Conservation (phyloP, 2,888 invertebrate genomes). For the Cerastis rubricosa region DNA sequence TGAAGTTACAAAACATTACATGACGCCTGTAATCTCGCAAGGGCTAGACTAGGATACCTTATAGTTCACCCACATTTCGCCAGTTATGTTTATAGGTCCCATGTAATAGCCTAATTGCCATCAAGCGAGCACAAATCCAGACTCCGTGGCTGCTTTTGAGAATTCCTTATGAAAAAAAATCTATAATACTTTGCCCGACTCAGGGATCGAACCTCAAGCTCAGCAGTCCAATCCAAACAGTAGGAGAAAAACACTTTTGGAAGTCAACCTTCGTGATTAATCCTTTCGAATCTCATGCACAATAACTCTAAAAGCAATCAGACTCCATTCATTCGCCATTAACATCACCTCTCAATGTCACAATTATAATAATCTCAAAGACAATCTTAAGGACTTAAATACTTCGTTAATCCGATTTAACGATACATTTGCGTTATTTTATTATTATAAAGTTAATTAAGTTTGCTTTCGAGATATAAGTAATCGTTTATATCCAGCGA, state of each 20-base stretch:
- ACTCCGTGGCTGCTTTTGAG: no score
- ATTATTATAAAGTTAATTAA: conserved; percentile 83
- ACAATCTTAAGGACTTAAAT: conserved; percentile 36
- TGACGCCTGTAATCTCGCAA: not conserved
- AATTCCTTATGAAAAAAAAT: not conserved
- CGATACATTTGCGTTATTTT: conserved; percentile 74
- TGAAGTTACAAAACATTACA: not conserved
- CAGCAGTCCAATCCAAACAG: not conserved
- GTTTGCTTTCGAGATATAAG: conserved; percentile 68
- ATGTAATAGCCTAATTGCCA: no score
- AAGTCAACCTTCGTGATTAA: not conserved
- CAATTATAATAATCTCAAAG: conserved; percentile 47
- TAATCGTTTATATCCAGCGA: conserved; percentile 62
- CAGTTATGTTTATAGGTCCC: no score
- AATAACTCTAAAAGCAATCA: not conserved
- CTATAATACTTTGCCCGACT: not conserved
- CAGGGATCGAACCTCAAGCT: not conserved
- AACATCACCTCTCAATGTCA: conserved; percentile 28
- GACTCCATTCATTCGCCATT: not conserved
- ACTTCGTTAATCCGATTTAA: conserved; percentile 74
- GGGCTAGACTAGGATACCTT: not conserved
- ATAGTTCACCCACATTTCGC: not conserved
- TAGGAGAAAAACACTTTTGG: not conserved
- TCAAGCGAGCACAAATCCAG: no score
- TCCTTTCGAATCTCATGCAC: not conserved